Conservation (phyloP, 2,888 invertebrate genomes). For the Galerucella calmariensis region DNA sequence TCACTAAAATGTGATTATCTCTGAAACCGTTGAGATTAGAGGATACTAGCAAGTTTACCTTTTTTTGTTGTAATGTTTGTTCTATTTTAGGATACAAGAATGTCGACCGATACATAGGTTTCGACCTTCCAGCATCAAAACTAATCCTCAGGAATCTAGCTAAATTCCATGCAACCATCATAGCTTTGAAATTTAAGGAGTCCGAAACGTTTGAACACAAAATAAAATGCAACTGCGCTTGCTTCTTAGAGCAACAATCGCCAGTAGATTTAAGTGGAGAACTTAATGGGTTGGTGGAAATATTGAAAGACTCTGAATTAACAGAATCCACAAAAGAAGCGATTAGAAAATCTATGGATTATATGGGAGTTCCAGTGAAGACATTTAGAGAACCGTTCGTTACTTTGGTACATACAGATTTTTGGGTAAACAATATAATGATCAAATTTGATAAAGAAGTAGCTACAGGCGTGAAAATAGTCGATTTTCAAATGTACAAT, state of each 20-base stretch:
- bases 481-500: conserved; percentile 51
- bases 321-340: neutral
- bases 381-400: conserved; percentile 63
- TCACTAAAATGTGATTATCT: too few relatives aligned
- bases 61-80: neutral
- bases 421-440: conserved; percentile 72
- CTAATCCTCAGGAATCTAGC: conserved; percentile 65
- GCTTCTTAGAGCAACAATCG: neutral
- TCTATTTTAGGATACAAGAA: conserved; percentile 58
- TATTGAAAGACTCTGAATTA: conserved; percentile 12
- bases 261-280: neutral
- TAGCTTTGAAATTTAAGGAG: conserved; percentile 65
- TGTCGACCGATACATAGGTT: conserved; percentile 63
- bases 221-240: conserved; percentile 52
- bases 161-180: conserved; percentile 67
- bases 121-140: conserved; percentile 64
- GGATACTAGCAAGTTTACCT: too few relatives aligned
- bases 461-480: conserved; percentile 44
- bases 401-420: conserved; percentile 68
- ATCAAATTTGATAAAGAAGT: conserved; percentile 58
- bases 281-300: neutral
- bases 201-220: conserved; percentile 58
- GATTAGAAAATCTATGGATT: conserved; percentile 2
- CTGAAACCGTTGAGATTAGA: too few relatives aligned
- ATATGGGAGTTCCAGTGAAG: neutral